Conservation (phyloP, 2,888 invertebrate species). For the Drosophila lutescens region DNA sequence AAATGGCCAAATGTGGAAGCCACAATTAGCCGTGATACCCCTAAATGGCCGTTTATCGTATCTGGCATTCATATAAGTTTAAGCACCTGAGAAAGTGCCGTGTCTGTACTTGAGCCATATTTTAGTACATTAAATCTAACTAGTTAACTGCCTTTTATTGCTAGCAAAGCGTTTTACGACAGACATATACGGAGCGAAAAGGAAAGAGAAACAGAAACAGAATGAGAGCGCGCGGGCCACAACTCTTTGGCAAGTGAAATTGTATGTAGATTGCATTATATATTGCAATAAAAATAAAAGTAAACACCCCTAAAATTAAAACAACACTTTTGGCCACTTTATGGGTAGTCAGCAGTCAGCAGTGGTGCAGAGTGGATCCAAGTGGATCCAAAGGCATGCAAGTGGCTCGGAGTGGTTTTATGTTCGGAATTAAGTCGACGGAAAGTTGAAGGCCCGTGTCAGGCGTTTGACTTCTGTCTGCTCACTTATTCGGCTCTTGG, state of each 20-base stretch:
- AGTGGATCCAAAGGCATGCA: conserved; percentile 14
- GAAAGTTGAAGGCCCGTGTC: conserved; percentile 31
- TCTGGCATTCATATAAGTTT: conserved; percentile 42
- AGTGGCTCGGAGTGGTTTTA: conserved; percentile 37
- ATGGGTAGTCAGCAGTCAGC: conserved; percentile 27
- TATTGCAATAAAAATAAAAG: conserved; percentile 67
- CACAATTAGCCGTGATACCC: conserved; percentile 30
- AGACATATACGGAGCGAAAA: conserved; percentile 45
- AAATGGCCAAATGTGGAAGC: conserved; percentile 9
- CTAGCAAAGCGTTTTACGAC: conserved; percentile 79
- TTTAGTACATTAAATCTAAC: conserved; percentile 79
- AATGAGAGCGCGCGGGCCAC: conserved; percentile 30
- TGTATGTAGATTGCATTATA: conserved; percentile 66
- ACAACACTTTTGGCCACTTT: conserved; percentile 56
- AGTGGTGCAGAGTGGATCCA: background rate
- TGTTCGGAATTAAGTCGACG: conserved; percentile 41
- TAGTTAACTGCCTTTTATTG: conserved; percentile 79
- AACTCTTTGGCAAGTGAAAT: conserved; percentile 62
- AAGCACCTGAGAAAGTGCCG: conserved; percentile 70
- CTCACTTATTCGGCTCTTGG: conserved; percentile 9
- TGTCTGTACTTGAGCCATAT: conserved; percentile 74
- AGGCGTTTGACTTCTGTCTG: conserved; percentile 29
- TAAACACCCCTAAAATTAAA: conserved; percentile 67
- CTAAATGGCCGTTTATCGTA: conserved; percentile 38
- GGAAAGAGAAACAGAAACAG: background rate